phyloP scores from a whole-genome alignment of 2,113 vertebrate species.

The Grammomys surdaster region DNA sequence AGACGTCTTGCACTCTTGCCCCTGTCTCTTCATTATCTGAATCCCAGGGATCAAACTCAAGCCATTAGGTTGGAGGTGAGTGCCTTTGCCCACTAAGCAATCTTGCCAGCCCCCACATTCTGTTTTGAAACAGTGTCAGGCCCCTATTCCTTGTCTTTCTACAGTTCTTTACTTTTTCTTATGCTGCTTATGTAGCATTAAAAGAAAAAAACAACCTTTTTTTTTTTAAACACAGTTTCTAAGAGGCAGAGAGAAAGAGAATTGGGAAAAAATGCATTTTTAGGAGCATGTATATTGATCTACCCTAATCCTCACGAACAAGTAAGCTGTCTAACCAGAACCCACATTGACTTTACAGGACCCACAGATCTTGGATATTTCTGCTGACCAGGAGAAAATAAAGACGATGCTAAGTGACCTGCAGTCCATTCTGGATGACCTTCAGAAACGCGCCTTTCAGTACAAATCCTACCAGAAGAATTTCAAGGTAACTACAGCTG shows the following conservation, averaged over 20 bases:
- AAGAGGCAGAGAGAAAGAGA: conserved; percentile 38
- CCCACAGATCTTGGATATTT: conserved; percentile 89
- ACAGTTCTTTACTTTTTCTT: conserved; percentile 16
- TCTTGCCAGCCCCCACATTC: not conserved
- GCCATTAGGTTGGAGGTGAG: not conserved
- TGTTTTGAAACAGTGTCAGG: conserved; percentile 6
- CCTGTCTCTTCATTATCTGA: not conserved
- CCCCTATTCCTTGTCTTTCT: not conserved
- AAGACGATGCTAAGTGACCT: conserved; percentile 86
- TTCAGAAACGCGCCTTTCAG: conserved; percentile 89
- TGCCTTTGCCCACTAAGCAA: not conserved
- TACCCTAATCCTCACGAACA: not conserved
- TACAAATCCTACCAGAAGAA: conserved; percentile 92
- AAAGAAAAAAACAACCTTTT: not conserved
- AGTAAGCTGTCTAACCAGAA: conserved; percentile 51
- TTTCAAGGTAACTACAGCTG: conserved; percentile 89
- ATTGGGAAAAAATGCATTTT: not conserved
- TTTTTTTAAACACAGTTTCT: not conserved
- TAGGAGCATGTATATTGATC: not conserved
- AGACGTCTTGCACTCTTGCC: not conserved
- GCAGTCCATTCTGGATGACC: conserved; percentile 88
- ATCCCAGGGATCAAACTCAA: not conserved
- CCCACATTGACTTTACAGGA: conserved; percentile 86
- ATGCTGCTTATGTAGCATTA: not conserved
- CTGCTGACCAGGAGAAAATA: conserved; percentile 86